These are phyloP conservation scores for Chloropsis hardwickii DNA, from an alignment of 2,113 vertebrate species.

Conservation along the genomic window DNA sequence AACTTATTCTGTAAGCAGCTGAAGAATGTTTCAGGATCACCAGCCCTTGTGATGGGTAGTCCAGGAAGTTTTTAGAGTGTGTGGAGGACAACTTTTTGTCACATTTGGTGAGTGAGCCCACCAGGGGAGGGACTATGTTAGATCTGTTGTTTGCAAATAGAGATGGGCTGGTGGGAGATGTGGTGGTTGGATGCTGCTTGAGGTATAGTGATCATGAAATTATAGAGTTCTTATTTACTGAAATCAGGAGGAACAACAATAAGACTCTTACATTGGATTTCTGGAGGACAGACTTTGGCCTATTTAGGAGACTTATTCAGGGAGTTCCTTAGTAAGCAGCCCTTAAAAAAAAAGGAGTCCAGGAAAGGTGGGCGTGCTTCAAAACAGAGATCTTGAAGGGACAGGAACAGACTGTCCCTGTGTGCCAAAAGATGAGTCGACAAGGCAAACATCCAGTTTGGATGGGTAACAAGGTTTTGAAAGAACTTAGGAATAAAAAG, in stretches of 20 bases:
- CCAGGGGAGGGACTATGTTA: background rate
- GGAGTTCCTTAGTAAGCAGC: background rate
- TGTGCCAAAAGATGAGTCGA: no score
- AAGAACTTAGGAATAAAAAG: no score
- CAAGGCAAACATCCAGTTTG: no score
- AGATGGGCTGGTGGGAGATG: background rate
- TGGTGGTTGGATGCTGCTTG: background rate
- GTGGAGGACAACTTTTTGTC: background rate
- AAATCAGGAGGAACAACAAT: background rate
- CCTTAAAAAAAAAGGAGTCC: background rate
- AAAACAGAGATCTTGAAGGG: no score
- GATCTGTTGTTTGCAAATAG: background rate
- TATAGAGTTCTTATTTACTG: background rate
- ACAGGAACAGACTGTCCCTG: no score
- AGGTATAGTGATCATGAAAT: background rate
- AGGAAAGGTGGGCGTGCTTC: background rate
- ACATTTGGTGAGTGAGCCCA: background rate
- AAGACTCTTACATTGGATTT: background rate
- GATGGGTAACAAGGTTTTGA: no score
- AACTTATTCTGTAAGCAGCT: background rate
- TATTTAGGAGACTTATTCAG: background rate
- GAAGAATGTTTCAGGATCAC: background rate
- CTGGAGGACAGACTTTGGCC: background rate
- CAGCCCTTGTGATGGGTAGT: background rate
- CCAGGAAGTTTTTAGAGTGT: background rate